Percentiles rank a stretch among this genome's conserved stretches.
These are phyloP conservation scores for Raja brachyura DNA, from an alignment of 2,113 vertebrate species.

Conservation along the genomic window DNA sequence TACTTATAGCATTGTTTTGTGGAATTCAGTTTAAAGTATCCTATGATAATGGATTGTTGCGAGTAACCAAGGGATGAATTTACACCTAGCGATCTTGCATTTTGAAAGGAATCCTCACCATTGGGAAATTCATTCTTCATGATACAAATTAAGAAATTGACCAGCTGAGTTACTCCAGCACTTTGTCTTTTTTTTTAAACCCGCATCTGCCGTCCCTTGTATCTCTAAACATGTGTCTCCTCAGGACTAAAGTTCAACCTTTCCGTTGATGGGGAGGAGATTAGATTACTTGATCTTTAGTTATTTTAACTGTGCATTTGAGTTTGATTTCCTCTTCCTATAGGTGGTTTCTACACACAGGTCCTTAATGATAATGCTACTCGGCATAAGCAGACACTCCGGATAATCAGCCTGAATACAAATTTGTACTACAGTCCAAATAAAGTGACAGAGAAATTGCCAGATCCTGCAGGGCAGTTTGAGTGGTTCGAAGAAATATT, in stretches of 20 bases:
- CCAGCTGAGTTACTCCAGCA: no score
- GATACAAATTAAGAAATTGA: no score
- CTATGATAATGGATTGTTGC: neutral
- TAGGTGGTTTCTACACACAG: slow-evolving; percentile 93
- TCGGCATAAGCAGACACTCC: slow-evolving; percentile 51
- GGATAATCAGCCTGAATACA: slow-evolving; percentile 87
- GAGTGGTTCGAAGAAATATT: slow-evolving; percentile 66
- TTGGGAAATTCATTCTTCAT: no score
- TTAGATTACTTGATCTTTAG: neutral
- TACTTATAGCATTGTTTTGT: neutral
- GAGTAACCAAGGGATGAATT: neutral
- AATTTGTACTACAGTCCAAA: slow-evolving; percentile 87
- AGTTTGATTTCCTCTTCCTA: slow-evolving; percentile 45
- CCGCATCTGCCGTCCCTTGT: no score
- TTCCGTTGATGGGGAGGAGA: neutral
- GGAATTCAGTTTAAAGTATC: neutral
- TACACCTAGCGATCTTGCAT: neutral
- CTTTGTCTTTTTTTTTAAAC: no score
- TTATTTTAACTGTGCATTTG: neutral
- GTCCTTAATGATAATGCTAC: slow-evolving; percentile 53
- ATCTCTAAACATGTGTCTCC: no score
- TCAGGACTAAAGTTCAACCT: no score
- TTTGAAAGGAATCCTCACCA: no score
- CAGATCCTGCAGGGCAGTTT: slow-evolving; percentile 75
- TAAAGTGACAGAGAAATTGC: slow-evolving; percentile 63